Percentiles rank a stretch among this genome's conserved stretches.
Evolutionary conservation across 92 coral and sea anemone genomes (phyloP).

Genomic region (Desmophyllum pertusum): DNA sequence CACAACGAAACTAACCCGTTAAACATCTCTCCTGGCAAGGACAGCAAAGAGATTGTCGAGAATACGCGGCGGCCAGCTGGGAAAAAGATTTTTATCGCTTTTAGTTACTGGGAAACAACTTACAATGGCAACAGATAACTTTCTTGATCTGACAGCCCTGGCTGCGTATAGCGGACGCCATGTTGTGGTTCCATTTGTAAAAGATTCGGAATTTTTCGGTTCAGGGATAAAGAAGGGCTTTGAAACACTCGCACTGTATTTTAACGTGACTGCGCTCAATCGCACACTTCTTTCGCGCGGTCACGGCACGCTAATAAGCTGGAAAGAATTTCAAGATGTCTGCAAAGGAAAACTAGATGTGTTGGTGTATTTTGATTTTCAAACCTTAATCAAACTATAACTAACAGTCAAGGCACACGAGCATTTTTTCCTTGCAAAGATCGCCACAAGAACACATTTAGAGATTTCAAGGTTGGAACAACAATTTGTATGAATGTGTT

Average conservation of each 20-base stretch:
- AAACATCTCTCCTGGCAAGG: neutral
- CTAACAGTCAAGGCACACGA: conserved; percentile 67
- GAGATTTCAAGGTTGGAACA: neutral
- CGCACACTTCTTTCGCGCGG: conserved; percentile 64
- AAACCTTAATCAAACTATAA: conserved; percentile 40
- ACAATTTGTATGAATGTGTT: conserved; percentile 64
- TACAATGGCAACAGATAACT: conserved; percentile 84
- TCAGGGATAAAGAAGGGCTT: conserved; percentile 40
- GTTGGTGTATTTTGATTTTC: conserved; percentile 75
- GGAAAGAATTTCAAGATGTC: conserved; percentile 70
- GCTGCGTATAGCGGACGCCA: conserved; percentile 75
- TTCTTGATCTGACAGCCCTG: conserved; percentile 78
- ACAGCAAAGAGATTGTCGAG: neutral
- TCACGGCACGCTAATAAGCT: conserved; percentile 68
- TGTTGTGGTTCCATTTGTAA: conserved; percentile 92
- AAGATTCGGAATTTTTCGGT: conserved; percentile 56
- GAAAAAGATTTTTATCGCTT: conserved; percentile 76
- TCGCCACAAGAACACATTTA: neutral
- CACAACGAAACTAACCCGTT: neutral
- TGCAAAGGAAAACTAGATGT: conserved; percentile 77
- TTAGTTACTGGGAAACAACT: conserved; percentile 92
- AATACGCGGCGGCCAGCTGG: neutral
- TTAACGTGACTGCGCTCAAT: conserved; percentile 60
- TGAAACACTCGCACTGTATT: conserved; percentile 74
- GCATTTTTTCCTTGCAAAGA: conserved; percentile 52